Base-by-base conservation (phyloP, 1,140 invertebrate species). In the Leptonema lineaticorne region DNA sequence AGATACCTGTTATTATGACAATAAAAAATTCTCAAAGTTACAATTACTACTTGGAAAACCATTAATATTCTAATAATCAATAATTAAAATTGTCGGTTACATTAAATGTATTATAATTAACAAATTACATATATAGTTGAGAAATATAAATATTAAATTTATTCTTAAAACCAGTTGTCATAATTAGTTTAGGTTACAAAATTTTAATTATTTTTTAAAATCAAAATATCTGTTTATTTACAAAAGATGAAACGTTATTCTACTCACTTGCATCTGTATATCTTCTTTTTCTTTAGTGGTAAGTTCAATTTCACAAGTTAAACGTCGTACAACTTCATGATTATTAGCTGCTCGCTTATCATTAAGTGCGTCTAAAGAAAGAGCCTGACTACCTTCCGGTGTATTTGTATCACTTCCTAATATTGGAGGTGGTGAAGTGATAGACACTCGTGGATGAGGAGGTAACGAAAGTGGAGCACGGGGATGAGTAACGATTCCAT, bases 231-330 rank as follows among this genome's bases (percentile, higher is more conserved):
- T 33, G 5, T 33, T 33, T 33, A 11, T 33, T 33, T 6, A 33
- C 29, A 33, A 6, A 33, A 33, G 11, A 33, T 33, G 29, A 33
- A 33, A 33, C 29, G 3, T 48, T 20, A 16, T 48, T 20, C 8
- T 9, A 53, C 50, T 26, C 78, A 92, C 90, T 87, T 92, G 90
- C 57, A 87, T 85, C 67, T 86, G 82, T 30, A 91, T 77, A 78
- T 93, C 91, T 74, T 89, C 86, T 57, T 84, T 83, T 64, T 91
- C 89, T 37, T 81, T 82, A 66, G 85, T 86, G 27, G 85, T 79
- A 14, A 82, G 84, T 63, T 92, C 89, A 0, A 86, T 78, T 57
- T 88, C 80, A 64, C 83, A 85, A 45, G 88, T 86, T 5, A 75
- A 56, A 16, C 63, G 20, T 20, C 68, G 27, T 7, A 62, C 29